Conservation (phyloP, 2,797 vertebrate species). For the Uromys caudimaculatus region DNA sequence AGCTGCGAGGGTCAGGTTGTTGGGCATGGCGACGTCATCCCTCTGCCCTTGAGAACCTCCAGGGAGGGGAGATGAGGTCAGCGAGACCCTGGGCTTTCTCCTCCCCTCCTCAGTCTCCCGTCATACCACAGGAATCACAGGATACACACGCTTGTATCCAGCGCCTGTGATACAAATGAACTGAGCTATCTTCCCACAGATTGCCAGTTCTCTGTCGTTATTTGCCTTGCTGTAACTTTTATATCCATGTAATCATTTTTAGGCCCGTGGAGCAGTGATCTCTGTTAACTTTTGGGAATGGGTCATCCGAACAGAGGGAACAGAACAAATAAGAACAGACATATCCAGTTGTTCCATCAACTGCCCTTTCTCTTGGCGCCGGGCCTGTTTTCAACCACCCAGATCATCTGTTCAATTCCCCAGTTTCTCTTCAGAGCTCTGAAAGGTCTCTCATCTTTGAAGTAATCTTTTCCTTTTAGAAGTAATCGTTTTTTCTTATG, state of each 20-base stretch:
- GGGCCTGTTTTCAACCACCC: conserved; percentile 32
- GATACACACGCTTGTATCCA: not conserved
- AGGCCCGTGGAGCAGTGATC: not conserved
- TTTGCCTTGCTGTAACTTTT: conserved; percentile 56
- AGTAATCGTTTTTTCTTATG: conserved; percentile 13
- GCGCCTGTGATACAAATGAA: not conserved
- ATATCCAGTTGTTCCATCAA: conserved; percentile 19
- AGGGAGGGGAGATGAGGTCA: not conserved
- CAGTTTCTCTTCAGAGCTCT: conserved; percentile 15
- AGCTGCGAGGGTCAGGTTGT: not conserved
- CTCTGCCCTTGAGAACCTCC: not conserved
- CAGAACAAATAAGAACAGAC: conserved; percentile 61
- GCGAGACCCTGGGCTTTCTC: not conserved
- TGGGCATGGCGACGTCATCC: not conserved
- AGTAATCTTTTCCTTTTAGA: conserved; percentile 50
- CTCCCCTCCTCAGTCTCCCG: not conserved
- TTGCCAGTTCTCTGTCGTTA: not conserved
- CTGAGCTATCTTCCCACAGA: not conserved
- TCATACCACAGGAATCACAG: not conserved
- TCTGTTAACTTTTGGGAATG: conserved; percentile 20
- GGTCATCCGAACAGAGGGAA: conserved; percentile 56
- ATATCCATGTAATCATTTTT: not conserved
- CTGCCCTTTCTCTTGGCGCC: conserved; percentile 40
- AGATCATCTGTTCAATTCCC: conserved; percentile 4
- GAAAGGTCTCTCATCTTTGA: conserved; percentile 15